phyloP scores from a whole-genome alignment of 1,140 invertebrate genomes.

The Drosophila watanabei region DNA sequence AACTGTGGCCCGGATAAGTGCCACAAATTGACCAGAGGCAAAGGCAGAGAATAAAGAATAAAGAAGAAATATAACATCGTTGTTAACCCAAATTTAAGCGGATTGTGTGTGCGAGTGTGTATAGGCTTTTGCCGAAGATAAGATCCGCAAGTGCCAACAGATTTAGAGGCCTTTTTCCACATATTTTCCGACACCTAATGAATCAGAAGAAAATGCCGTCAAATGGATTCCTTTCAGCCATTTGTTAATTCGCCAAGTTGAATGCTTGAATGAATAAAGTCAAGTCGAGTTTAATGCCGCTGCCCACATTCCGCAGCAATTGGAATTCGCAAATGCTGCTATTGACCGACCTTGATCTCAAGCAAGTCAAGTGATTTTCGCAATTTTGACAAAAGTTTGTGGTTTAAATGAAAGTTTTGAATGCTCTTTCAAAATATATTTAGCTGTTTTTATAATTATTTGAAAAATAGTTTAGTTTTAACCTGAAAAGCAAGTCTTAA shows the following conservation, averaged over 20 bases:
- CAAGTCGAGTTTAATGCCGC: constrained; percentile 29
- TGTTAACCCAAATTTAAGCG: constrained; percentile 66
- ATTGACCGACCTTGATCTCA: constrained; percentile 35
- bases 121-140: constrained; percentile 19
- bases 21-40: constrained; percentile 64
- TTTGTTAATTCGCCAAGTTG: background rate
- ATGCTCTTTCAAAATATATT: background rate
- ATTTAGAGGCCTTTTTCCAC: constrained; percentile 36
- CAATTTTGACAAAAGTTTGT: background rate
- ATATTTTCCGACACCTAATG: constrained; percentile 30
- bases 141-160: constrained; percentile 41
- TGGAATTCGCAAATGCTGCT: constrained; percentile 16
- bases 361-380: background rate
- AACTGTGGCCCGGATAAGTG: constrained; percentile 54
- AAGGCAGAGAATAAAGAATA: background rate
- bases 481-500: background rate
- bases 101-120: constrained; percentile 1
- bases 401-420: background rate
- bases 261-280: constrained; percentile 4
- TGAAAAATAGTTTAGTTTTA: background rate
- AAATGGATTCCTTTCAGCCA: constrained; percentile 15
- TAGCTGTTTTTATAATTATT: background rate
- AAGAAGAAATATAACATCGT: constrained; percentile 34
- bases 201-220: constrained; percentile 11
- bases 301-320: constrained; percentile 16